Evolutionary conservation across 2,113 vertebrate species (phyloP), one percentile per base, ranked within the genome.

Genomic region (Paradisaea rubra): DNA sequence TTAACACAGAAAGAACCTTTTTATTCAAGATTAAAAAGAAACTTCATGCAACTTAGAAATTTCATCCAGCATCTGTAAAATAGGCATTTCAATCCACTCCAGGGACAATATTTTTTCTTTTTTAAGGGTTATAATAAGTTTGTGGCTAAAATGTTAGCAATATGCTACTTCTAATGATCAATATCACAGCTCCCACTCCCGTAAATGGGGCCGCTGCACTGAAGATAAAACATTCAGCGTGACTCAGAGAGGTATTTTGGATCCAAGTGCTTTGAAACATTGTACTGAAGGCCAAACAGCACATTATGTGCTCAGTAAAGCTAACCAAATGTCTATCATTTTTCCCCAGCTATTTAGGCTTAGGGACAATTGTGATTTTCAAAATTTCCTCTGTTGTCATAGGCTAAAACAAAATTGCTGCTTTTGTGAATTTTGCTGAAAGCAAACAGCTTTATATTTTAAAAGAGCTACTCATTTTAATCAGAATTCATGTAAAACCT

Each of bases 321-420:
- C 73, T 91, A 91, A 97, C 57, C 65, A 94, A 96, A 95, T 60
- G 69, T 63, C 56, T 91, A n/a, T 81, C 17, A 77, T 90, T 94
- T 94, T 91, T 69, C 49, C 72, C 57, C 41, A 76, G 69, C 39
- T 90, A 78, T 88, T 56, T 92, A 54, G 28, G 28, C 37, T 57
- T 69, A 76, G 11, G 45, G 33, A 86, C 44, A 77, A 86, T 24
- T 92, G 65, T 41, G 57, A 95, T 81, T 93, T 95, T 88, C 37
- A 91, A 86, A 83, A 91, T 86, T 73, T 83, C 47, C n/a, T 70
- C 21, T 72, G 35, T 59, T 92, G 41, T 86, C n/a, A 2, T 60
- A 78, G 52, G 64, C 81, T 84, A 60, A 89, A 84, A 89, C 28
- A 80, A 63, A 93, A 94, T 84, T 79, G 61, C n/a, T 86, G 52